Conservation (phyloP, 1,140 invertebrate species). For the Diuraphis noxia region DNA sequence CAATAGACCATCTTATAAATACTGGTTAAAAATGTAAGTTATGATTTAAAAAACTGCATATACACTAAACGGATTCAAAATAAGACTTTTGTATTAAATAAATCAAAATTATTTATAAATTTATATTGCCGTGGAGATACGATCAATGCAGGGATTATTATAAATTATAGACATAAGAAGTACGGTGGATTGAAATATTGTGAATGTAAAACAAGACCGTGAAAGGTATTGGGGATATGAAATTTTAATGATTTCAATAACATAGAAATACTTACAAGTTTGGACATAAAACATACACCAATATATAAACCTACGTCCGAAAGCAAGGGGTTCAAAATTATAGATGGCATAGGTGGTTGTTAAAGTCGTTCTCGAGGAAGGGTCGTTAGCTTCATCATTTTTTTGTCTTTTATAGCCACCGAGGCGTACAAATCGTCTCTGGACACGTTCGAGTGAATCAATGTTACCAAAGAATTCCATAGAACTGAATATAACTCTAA, state of each 20-base stretch:
- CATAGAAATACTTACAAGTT: neutral
- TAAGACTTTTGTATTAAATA: neutral
- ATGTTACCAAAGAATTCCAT: neutral
- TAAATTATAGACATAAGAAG: neutral
- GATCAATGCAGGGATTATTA: neutral
- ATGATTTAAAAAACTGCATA: neutral
- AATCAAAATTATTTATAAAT: neutral
- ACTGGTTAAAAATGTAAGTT: neutral
- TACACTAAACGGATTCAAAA: neutral
- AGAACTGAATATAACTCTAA: neutral
- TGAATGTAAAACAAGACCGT: neutral
- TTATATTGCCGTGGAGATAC: neutral
- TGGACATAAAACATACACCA: neutral
- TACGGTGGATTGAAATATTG: neutral
- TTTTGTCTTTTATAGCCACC: neutral
- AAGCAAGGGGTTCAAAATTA: neutral
- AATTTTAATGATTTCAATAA: neutral
- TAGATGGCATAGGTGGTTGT: neutral
- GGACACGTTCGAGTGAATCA: neutral
- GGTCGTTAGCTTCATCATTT: neutral
- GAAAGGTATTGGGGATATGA: neutral
- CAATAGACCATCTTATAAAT: neutral
- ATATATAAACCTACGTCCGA: too few species aligned
- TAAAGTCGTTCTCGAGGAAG: neutral
- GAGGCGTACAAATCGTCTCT: neutral